These are phyloP conservation scores for Loris lydekkerianus DNA, from an alignment of 2,797 vertebrate species.

Conservation along the genomic window DNA sequence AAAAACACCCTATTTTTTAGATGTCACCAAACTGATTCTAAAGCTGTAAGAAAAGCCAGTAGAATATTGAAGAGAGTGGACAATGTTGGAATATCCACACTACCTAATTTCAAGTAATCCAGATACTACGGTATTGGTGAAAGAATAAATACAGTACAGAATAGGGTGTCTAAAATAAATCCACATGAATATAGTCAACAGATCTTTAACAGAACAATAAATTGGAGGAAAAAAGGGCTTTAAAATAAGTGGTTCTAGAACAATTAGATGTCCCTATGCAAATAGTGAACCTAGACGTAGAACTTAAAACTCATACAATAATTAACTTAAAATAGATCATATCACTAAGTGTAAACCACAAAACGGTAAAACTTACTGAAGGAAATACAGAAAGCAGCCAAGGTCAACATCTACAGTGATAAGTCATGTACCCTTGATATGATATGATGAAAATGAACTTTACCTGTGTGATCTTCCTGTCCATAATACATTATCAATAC, in stretches of 20 bases:
- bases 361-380: neutral
- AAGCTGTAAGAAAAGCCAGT: neutral
- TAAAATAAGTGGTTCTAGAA: slow-evolving; percentile 1
- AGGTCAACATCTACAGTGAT: neutral
- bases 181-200: neutral
- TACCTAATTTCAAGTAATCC: slow-evolving; percentile 5
- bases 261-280: neutral
- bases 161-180: neutral
- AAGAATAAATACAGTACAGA: neutral
- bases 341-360: neutral
- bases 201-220: neutral
- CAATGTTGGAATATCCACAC: neutral
- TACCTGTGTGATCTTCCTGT: neutral
- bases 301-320: neutral
- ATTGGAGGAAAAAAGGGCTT: neutral
- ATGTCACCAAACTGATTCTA: neutral
- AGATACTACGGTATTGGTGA: neutral
- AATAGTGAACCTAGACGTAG: neutral
- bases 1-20: neutral
- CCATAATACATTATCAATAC: neutral
- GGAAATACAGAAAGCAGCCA: neutral
- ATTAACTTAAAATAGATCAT: neutral
- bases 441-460: neutral
- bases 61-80: slow-evolving; percentile 34
- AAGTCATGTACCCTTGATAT: neutral